Evolutionary conservation across 2,888 invertebrate genomes (phyloP).

Genomic region (Megamerina dolium): DNA sequence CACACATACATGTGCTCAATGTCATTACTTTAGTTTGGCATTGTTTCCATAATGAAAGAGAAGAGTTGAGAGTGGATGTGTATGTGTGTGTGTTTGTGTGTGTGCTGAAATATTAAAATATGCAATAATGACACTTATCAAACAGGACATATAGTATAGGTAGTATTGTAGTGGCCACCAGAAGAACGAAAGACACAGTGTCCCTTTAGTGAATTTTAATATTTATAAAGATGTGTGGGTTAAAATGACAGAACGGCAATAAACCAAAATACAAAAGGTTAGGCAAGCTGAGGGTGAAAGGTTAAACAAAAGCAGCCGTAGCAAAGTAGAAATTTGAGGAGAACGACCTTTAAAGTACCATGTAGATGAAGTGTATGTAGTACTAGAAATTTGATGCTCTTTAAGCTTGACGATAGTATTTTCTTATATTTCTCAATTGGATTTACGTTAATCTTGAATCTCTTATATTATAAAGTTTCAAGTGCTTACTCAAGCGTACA

Average conservation of each 20-base stretch:
- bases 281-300: background rate
- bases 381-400: too few species aligned
- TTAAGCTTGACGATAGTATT: too few species aligned
- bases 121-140: slow-evolving; percentile 28
- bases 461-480: slow-evolving; percentile 7
- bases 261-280: slow-evolving; percentile 13
- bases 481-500: slow-evolving; percentile 14
- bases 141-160: too few species aligned
- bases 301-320: too few species aligned
- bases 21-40: too few species aligned
- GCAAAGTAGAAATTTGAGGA: too few species aligned
- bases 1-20: background rate
- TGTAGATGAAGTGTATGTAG: too few species aligned
- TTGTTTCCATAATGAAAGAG: too few species aligned
- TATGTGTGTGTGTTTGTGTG: slow-evolving; percentile 1
- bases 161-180: background rate
- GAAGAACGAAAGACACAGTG: background rate
- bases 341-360: too few species aligned
- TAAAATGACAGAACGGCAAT: slow-evolving; percentile 19
- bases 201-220: slow-evolving; percentile 21
- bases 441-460: background rate
- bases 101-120: slow-evolving; percentile 21
- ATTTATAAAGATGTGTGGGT: slow-evolving; percentile 24
- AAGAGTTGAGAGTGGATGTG: too few species aligned
- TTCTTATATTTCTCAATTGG: too few species aligned